Conservation (phyloP, 2,888 invertebrate genomes). For the Sarcophaga carnaria region DNA sequence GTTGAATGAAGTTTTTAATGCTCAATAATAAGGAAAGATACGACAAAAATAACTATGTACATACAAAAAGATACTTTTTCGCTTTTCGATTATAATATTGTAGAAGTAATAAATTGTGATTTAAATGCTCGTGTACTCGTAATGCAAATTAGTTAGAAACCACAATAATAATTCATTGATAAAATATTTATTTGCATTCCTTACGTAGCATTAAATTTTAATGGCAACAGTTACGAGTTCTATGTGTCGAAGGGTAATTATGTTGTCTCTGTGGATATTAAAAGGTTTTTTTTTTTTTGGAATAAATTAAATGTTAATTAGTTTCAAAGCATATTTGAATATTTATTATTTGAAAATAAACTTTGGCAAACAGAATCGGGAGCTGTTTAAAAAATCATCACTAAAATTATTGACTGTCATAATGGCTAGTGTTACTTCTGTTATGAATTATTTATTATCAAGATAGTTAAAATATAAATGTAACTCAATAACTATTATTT, state of each 20-base stretch:
- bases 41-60: neutral
- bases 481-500: too few species aligned
- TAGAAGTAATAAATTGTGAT: constrained; percentile 57
- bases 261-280: neutral
- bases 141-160: constrained; percentile 46
- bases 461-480: constrained; percentile 39
- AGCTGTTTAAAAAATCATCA: constrained; percentile 4
- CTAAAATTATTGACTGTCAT: constrained; percentile 42
- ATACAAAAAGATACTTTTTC: constrained; percentile 34
- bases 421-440: constrained; percentile 20
- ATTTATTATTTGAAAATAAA: constrained; percentile 52
- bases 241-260: constrained; percentile 6
- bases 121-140: constrained; percentile 27
- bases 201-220: constrained; percentile 36
- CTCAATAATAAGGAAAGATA: constrained; percentile 39
- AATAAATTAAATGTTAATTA: constrained; percentile 69
- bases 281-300: neutral
- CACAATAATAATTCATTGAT: constrained; percentile 56
- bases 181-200: constrained; percentile 64
- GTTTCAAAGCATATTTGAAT: constrained; percentile 63
- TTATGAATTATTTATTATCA: constrained; percentile 54
- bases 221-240: neutral
- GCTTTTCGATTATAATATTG: constrained; percentile 32
- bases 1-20: constrained; percentile 48
- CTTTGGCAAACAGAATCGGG: neutral